Conservation (phyloP, 2,113 vertebrate species). For the Promerops cafer region DNA sequence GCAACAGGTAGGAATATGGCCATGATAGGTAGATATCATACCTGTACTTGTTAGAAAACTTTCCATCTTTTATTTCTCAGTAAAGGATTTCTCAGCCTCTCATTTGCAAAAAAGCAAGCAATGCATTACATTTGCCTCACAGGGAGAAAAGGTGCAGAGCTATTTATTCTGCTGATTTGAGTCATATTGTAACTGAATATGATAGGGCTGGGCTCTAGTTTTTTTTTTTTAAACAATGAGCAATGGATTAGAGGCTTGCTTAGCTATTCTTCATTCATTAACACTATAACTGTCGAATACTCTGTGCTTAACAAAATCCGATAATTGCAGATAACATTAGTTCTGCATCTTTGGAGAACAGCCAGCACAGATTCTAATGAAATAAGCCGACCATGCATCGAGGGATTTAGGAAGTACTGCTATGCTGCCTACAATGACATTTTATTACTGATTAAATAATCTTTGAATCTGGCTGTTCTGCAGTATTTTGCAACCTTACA, state of each 20-base stretch:
- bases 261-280: constrained; percentile 31
- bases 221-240: background rate
- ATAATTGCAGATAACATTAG: constrained; percentile 33
- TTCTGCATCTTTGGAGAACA: constrained; percentile 61
- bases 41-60: background rate
- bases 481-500: constrained; percentile 22
- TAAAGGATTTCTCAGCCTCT: background rate
- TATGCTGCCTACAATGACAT: constrained; percentile 32
- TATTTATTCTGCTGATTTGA: background rate
- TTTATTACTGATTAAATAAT: constrained; percentile 65
- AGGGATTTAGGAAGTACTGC: constrained; percentile 54
- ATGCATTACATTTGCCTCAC: background rate
- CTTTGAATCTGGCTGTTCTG: constrained; percentile 43
- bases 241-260: background rate
- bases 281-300: constrained; percentile 5
- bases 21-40: background rate
- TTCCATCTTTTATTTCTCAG: background rate
- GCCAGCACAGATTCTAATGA: constrained; percentile 67
- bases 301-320: constrained; percentile 35
- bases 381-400: constrained; percentile 42
- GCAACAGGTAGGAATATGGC: background rate
- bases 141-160: background rate
- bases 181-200: background rate
- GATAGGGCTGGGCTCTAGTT: background rate
- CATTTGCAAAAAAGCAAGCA: background rate